Conservation (phyloP, 2,113 vertebrate species). For the Daphoenositta chrysoptera region DNA sequence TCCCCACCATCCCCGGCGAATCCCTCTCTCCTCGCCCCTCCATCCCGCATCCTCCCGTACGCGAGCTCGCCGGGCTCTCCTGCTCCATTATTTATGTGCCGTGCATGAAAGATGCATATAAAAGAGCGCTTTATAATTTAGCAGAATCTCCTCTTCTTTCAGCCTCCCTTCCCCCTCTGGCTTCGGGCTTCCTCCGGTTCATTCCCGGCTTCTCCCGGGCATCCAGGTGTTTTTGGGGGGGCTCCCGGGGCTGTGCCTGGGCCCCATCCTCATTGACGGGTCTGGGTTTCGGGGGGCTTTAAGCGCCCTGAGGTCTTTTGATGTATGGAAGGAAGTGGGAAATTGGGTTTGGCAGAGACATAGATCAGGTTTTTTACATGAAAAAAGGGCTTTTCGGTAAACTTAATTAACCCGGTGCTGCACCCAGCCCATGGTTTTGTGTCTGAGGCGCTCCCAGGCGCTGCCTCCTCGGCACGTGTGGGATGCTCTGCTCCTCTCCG, state of each 20-base stretch:
- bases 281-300: neutral
- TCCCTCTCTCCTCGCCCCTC: neutral
- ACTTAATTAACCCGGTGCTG: neutral
- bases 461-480: accelerated
- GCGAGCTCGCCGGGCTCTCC: neutral
- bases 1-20: accelerated
- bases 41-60: neutral
- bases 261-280: accelerated
- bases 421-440: neutral
- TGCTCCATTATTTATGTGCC: conserved; percentile 29
- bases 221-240: neutral
- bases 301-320: neutral
- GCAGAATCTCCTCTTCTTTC: conserved; percentile 45
- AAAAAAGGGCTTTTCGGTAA: neutral
- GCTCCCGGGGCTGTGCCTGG: accelerated
- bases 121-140: neutral
- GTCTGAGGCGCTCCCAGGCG: accelerated
- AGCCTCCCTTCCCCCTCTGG: neutral
- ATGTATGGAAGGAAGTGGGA: accelerated
- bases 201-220: accelerated
- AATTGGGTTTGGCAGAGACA: neutral
- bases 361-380: neutral
- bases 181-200: neutral
- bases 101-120: conserved; percentile 44
- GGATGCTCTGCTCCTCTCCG: neutral